phyloP scores from a whole-genome alignment of 2,888 invertebrate genomes.

The Eurytoma adleriae region DNA sequence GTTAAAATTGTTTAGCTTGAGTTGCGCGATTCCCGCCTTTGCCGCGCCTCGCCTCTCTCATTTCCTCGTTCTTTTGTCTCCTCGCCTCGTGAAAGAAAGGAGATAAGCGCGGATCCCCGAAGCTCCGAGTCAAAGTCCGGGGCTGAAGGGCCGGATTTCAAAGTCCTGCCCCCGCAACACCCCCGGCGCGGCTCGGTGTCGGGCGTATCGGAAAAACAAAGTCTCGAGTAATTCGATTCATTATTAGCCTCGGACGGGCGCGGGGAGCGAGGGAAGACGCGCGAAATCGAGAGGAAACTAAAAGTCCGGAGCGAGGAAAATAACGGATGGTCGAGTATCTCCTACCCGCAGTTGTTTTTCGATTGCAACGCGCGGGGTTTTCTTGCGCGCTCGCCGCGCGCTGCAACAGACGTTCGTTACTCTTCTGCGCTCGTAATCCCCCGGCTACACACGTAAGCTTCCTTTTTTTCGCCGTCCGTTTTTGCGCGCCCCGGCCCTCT shows the following conservation, averaged over 20 bases:
- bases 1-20: slow-evolving; percentile 36
- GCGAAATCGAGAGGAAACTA: no score
- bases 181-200: background rate
- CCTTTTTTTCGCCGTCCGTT: background rate
- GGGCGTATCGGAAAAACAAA: background rate
- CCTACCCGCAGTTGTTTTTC: no score
- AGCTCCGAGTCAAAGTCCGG: slow-evolving; percentile 12
- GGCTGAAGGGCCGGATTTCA: slow-evolving; percentile 17
- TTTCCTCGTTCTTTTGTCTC: slow-evolving; percentile 35
- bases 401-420: slow-evolving; percentile 28
- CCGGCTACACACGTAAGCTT: background rate
- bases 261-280: no score
- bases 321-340: no score
- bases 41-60: background rate
- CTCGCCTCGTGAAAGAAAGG: background rate
- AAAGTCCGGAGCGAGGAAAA: no score
- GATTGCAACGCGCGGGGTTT: background rate
- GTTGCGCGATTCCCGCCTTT: slow-evolving; percentile 12
- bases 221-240: slow-evolving; percentile 36
- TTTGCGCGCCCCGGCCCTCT: background rate
- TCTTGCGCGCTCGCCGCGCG: background rate
- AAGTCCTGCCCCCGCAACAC: slow-evolving; percentile 9
- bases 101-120: background rate
- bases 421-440: background rate
- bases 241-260: slow-evolving; percentile 12